Evolutionary conservation across 2,113 vertebrate genomes (phyloP), one percentile per base, ranked within the genome.

Genomic region (Chrysemys picta): DNA sequence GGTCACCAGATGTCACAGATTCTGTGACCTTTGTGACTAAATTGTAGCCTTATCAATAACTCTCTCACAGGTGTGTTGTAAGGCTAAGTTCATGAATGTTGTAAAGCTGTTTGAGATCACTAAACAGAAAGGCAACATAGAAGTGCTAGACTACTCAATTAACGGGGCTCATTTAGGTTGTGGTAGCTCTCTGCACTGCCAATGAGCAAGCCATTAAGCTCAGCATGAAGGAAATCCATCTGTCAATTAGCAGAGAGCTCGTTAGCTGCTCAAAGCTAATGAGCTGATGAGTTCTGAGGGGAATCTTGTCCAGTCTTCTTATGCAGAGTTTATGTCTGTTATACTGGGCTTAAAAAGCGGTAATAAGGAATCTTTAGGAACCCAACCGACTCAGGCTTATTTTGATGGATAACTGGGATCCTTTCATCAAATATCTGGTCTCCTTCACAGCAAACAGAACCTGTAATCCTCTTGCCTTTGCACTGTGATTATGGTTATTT

Each of bases 111-210:
- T 82, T 53, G 56, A 84, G 38, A 47, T 52, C 78, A 19, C 8
- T 8, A 31, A 38, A 4, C 29, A 80, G 35, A 57, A 52, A 78
- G 3, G 4, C 4, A 78, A 52, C 27, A 53, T 4, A 38, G 25
- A 5, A 3, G 2, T 38, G 25, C 65, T 84, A 47, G 50, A 27
- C 2, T 42, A 14, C 11, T 47, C 9, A 2, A 56, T 75, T 57
- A 6, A 42, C 76, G 10, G 27, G 10, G 47, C 14, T 80, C 87
- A 16, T 25, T 22, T 42, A n/a, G 0, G 0, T 0, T 27, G 25
- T 2, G 47, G 2, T 1, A 45, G 16, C 38, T 19, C 22, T 42
- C 78, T 54, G 54, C 5, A 57, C 0, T 12, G n/a, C 50, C 52
- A 65, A 22, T 19, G 69, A 79, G 31, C 5, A 52, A 42, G 31